Conservation (phyloP, 2,888 invertebrate genomes). For the Allolobophora icterica region DNA sequence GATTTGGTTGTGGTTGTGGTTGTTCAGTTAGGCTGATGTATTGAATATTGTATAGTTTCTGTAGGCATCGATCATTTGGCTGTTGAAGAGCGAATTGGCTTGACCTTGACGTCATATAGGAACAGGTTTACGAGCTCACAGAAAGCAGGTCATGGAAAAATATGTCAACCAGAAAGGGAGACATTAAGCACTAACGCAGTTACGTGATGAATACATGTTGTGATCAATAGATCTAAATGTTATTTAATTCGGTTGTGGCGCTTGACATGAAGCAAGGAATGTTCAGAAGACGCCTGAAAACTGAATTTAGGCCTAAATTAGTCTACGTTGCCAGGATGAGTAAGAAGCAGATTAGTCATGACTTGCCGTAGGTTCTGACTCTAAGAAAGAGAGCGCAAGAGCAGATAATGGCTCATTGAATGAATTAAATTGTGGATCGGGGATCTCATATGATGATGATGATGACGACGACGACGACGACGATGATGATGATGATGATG, state of each 20-base stretch:
- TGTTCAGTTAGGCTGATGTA: neutral
- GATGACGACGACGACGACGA: no score
- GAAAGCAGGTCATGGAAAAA: neutral
- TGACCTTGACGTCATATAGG: neutral
- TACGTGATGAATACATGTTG: neutral
- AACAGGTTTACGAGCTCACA: neutral
- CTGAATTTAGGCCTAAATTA: neutral
- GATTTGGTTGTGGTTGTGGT: neutral
- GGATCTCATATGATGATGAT: no score
- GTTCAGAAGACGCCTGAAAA: neutral
- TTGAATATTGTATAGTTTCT: neutral
- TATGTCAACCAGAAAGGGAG: neutral
- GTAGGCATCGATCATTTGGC: neutral
- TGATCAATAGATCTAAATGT: neutral
- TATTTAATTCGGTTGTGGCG: neutral
- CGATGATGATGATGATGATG: no score
- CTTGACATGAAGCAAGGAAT: no score
- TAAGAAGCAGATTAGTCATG: neutral
- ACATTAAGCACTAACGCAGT: neutral
- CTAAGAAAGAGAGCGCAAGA: neutral
- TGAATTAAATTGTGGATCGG: neutral
- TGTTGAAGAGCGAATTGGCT: neutral
- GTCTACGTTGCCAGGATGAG: neutral
- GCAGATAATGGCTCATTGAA: neutral
- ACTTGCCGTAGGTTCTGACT: neutral